Evolutionary conservation across 2,797 vertebrate genomes (phyloP).

Genomic region (Eulemur rubriventer): DNA sequence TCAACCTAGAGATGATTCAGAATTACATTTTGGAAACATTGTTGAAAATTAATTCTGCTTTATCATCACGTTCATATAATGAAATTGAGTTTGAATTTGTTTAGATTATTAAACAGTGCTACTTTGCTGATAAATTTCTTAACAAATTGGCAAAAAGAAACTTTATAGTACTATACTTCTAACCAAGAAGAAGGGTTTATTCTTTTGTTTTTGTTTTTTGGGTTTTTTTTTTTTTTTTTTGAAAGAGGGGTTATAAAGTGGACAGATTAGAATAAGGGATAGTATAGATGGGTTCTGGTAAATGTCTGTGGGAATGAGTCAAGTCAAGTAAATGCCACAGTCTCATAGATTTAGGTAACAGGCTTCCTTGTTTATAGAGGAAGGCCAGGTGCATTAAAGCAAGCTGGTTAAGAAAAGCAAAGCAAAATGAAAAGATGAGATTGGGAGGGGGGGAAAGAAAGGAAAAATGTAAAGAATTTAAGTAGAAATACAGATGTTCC

Average conservation of each 20-base stretch:
- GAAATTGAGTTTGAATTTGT: slow-evolving; percentile 42
- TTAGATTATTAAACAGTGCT: slow-evolving; percentile 13
- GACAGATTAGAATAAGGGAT: slow-evolving; percentile 13
- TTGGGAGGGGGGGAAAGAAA: not conserved
- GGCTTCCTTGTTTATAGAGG: slow-evolving; percentile 27
- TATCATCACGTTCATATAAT: not conserved
- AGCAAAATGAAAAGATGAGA: not conserved
- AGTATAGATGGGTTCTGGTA: not conserved
- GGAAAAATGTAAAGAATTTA: not conserved
- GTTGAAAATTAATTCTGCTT: slow-evolving; percentile 35
- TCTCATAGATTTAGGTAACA: not conserved
- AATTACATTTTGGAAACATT: slow-evolving; percentile 14
- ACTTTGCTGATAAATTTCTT: slow-evolving; percentile 40
- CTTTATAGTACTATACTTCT: not conserved
- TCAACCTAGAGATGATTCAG: slow-evolving; percentile 40
- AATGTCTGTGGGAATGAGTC: not conserved
- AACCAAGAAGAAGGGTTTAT: not conserved
- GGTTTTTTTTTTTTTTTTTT: not conserved
- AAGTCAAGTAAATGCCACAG: not conserved
- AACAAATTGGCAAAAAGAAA: slow-evolving; percentile 34
- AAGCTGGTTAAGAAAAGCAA: not conserved
- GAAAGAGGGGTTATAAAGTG: not conserved
- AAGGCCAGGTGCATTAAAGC: not conserved
- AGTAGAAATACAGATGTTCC: not conserved
- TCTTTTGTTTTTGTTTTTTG: not conserved